These are phyloP conservation scores for Onychomys arenicola DNA, from an alignment of 2,797 vertebrate species.

Conservation along the genomic window DNA sequence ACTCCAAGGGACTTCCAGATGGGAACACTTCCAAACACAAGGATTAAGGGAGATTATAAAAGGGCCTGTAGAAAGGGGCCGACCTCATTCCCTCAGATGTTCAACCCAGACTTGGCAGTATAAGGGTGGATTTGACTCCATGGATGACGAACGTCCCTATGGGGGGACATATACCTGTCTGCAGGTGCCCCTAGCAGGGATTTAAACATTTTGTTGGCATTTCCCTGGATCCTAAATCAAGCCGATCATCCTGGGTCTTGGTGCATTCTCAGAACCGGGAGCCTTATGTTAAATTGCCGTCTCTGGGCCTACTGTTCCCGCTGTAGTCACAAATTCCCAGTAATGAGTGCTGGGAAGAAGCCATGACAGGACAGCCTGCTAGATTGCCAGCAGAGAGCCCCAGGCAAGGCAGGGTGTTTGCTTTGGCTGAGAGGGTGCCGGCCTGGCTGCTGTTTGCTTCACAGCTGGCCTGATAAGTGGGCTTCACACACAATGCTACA, in stretches of 20 bases:
- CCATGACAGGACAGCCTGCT: slow-evolving; percentile 54
- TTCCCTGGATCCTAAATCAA: slow-evolving; percentile 69
- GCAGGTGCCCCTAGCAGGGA: slow-evolving; percentile 45
- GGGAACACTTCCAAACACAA: neutral
- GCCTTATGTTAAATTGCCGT: slow-evolving; percentile 49
- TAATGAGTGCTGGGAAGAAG: slow-evolving; percentile 79
- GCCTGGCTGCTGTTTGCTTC: slow-evolving; percentile 80
- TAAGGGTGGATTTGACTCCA: slow-evolving; percentile 21
- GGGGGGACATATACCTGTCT: slow-evolving; percentile 59
- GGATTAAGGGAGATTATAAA: neutral
- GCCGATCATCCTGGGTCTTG: slow-evolving; percentile 15
- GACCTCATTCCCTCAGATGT: neutral
- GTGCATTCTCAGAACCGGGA: slow-evolving; percentile 19
- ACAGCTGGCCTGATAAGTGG: slow-evolving; percentile 82
- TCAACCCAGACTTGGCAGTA: neutral
- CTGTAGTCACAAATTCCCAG: slow-evolving; percentile 74
- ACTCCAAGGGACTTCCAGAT: neutral
- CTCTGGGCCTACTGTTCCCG: slow-evolving; percentile 43
- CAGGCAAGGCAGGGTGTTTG: slow-evolving; percentile 82
- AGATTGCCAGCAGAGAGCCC: slow-evolving; percentile 77
- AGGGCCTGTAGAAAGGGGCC: neutral
- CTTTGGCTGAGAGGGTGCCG: slow-evolving; percentile 77
- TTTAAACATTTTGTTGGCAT: neutral
- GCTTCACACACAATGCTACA: slow-evolving; percentile 67
- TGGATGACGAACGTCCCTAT: neutral